Evolutionary conservation across 2,797 vertebrate species (phyloP), one percentile per base, ranked within the genome.

Genomic region (Lindbergichthys nudifrons): DNA sequence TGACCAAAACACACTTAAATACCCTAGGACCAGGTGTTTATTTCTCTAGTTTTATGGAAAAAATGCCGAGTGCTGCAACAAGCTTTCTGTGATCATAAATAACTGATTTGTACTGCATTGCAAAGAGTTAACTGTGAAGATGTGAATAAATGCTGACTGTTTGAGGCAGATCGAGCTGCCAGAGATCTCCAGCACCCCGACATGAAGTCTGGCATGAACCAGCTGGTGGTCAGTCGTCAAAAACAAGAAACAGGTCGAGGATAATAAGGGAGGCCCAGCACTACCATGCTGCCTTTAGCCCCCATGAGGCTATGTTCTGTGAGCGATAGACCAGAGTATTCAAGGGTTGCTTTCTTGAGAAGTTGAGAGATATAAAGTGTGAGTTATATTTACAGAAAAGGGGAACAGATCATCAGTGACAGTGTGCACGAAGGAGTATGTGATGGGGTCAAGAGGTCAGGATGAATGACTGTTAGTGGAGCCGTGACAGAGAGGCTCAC

Each of bases 401-500:
- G 23, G 6, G 19, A 76, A 36, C 43, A 15, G 57, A 64, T 66
- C 52, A 61, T 64, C 14, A 45, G 21, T 57, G 65, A 61, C 45
- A 18, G 47, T 51, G 18, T 15, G 26, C 45, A 52, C 26, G 59
- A 54, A 32, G 18, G 41, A 54, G 32, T 23, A 18, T 36, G 10
- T 23, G 63, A 75, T 5, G 14, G 50, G 65, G 43, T 80, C 32
- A 59, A 23, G 19, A 73, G 52, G 39, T 51, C 78, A 83, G 60
- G 12, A 68, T n/a, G n/a, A 58, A 48, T 18, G 19, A 26, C 66
- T 47, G 58, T 26, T 32, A 2, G 47, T 15, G 10, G 64, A 60
- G 51, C 69, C 19, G 48, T 66, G 65, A 73, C 0, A 3, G 47
- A 53, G 43, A 76, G 50, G 62, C 68, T 47, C 70, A 73, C 36